Percentiles rank a stretch among this genome's conserved stretches.
These are phyloP conservation scores for Heliconius melpomene DNA, from an alignment of 1,140 invertebrate species.

Conservation along the genomic window DNA sequence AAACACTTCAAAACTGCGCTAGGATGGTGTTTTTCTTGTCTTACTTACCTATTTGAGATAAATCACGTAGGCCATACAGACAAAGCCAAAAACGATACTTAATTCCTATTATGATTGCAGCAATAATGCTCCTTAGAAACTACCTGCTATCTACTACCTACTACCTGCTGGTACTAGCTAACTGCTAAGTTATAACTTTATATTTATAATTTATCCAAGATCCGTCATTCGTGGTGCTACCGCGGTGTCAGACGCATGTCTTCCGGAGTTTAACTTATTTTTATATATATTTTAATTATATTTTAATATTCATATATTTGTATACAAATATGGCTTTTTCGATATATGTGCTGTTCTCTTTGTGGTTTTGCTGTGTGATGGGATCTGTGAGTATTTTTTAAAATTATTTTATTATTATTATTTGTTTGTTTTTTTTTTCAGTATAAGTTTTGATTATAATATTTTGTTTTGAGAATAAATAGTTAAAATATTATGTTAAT, in stretches of 20 bases:
- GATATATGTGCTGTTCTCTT: slow-evolving; percentile 37
- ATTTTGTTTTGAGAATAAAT: neutral
- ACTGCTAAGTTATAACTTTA: neutral
- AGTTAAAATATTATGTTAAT: neutral
- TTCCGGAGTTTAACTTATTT: neutral
- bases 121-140: neutral
- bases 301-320: neutral
- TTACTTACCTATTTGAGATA: neutral
- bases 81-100: neutral
- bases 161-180: neutral
- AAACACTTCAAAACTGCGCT: too few species aligned
- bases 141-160: neutral
- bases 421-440: neutral
- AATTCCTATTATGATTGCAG: neutral
- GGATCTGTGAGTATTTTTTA: slow-evolving; percentile 38
- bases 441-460: neutral
- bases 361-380: slow-evolving; percentile 34
- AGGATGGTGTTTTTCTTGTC: too few species aligned
- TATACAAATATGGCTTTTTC: slow-evolving; percentile 43
- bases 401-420: neutral
- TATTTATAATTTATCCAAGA: neutral
- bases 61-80: neutral
- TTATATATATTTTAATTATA: neutral
- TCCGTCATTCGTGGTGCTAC: neutral
- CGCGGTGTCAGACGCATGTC: neutral